Evolutionary conservation across 2,797 vertebrate genomes (phyloP).

Genomic region (Acanthurus tractus): DNA sequence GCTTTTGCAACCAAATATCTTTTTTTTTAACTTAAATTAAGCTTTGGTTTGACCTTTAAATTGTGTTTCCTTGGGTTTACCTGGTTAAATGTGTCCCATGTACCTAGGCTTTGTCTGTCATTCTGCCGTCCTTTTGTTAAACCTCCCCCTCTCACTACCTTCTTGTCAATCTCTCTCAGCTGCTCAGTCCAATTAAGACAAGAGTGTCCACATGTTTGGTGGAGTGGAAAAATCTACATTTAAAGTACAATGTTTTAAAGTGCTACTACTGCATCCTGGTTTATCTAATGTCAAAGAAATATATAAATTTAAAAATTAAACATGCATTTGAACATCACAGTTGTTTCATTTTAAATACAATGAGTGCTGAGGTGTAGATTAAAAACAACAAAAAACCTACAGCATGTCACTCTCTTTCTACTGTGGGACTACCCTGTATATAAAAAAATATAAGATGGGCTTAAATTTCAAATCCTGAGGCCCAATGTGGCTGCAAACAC

Average conservation of each 20-base stretch:
- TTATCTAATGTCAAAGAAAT: background rate
- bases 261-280: background rate
- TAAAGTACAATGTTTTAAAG: conserved; percentile 2
- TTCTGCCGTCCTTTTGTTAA: too few relatives aligned
- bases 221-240: background rate
- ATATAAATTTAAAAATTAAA: background rate
- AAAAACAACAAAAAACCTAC: conserved; percentile 3
- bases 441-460: conserved; percentile 1
- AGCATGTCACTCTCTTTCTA: background rate
- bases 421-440: background rate
- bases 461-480: background rate
- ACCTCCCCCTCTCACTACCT: too few relatives aligned
- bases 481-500: conserved; percentile 14
- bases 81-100: too few relatives aligned
- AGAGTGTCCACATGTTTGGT: background rate
- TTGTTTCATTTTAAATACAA: background rate
- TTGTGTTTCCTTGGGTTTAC: background rate
- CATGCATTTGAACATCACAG: background rate
- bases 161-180: too few relatives aligned
- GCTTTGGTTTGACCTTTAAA: conserved; percentile 3
- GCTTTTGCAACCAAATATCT: background rate
- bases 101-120: background rate
- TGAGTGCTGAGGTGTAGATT: background rate
- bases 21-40: background rate
- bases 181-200: too few relatives aligned